Evolutionary conservation across 2,888 invertebrate genomes (phyloP).

Genomic region (Autographa gamma): DNA sequence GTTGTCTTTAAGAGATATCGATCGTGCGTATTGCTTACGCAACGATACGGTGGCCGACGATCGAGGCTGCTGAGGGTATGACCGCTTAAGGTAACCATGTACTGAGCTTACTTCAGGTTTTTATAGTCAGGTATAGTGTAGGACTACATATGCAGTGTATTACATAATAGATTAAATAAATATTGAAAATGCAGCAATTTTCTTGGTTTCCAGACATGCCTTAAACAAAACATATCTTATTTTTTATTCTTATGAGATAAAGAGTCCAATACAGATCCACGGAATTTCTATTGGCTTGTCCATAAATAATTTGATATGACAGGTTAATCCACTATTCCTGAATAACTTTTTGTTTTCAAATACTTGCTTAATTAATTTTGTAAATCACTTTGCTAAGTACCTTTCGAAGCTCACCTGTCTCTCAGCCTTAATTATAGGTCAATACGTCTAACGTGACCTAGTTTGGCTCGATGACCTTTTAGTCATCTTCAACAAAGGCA

Average conservation of each 20-base stretch:
- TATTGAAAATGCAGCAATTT: too few relatives aligned
- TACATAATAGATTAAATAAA: too few relatives aligned
- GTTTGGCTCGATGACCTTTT: not conserved
- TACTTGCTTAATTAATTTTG: not conserved
- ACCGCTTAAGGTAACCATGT: slow-evolving; percentile 16
- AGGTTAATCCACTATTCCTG: not conserved
- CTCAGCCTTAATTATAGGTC: not conserved
- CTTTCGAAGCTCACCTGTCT: not conserved
- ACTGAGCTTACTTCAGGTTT: not conserved
- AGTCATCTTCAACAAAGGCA: not conserved
- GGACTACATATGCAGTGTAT: too few relatives aligned
- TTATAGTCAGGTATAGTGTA: too few relatives aligned
- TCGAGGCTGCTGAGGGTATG: slow-evolving; percentile 54
- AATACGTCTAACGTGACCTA: not conserved
- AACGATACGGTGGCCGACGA: slow-evolving; percentile 48
- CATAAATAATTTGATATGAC: not conserved
- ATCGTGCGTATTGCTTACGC: slow-evolving; percentile 49
- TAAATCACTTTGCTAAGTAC: not conserved
- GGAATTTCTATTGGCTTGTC: not conserved
- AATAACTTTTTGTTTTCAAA: not conserved
- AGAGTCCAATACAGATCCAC: too few relatives aligned
- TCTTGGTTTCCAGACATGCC: too few relatives aligned
- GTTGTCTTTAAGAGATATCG: slow-evolving; percentile 56
- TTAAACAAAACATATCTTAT: too few relatives aligned
- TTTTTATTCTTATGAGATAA: too few relatives aligned